Base-by-base conservation (phyloP, 2,888 invertebrate species). In the Pristionchus entomophagus region DNA sequence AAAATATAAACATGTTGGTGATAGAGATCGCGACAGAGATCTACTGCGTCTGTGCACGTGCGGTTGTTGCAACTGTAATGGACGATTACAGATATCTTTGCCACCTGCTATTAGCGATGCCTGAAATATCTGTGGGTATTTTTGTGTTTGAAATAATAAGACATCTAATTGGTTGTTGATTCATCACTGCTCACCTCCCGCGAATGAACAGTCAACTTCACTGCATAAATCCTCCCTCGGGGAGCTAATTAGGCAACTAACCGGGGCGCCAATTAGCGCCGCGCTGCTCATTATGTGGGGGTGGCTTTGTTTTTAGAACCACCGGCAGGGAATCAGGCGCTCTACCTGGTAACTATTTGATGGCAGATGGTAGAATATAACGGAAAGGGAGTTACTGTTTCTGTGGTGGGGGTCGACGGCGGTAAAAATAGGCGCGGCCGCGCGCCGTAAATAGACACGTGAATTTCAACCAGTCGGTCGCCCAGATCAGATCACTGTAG, bases 1-100 rank as follows among this genome's bases (percentile, higher is more conserved):
- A 59, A 59, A 35, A 35, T 35, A 65, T 65, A 65, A 65, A 65
- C 65, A 65, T 65, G 65, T 65, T 65, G 65, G 32, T 35, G 51
- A 35, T 5, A 14, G 53, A 14, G 59, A 5, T 12, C 26, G n/a
- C n/a, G 65, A 35, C 35, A 65, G 65, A 65, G 65, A 65, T 65
- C 65, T 19, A 10, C 62, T 19, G 65, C 35, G 59, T 2, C 35
- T 35, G 8, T 62, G 29, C 65, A 65, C 35, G 65, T 65, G 65
- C 65, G 14, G 29, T n/a, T 4, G 29, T 12, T n/a, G n/a, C n/a
- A n/a, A n/a, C n/a, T n/a, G n/a, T n/a, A n/a, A n/a, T n/a, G n/a
- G n/a, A n/a, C n/a, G 12, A 29, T 59, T 59, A 59, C 26, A 32
- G 26, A 59, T 59, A 59, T 26, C n/a, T n/a, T n/a, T n/a, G n/a